Evolutionary conservation across 2,888 invertebrate species (phyloP).

Genomic region (Andrena camellia): DNA sequence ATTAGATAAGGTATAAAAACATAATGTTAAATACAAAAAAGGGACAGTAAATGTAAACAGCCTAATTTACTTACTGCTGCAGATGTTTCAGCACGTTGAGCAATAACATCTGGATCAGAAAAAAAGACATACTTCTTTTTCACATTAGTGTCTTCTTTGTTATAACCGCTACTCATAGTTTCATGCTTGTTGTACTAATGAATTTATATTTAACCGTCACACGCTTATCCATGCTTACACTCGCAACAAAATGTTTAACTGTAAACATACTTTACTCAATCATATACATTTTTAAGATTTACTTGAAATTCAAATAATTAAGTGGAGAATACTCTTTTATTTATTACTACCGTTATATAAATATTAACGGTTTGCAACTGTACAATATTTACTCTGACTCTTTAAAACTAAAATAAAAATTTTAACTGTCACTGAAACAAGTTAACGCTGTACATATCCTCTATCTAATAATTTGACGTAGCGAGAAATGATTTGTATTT

Average conservation of each 20-base stretch:
- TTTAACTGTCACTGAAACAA: not conserved
- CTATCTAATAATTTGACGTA: not conserved
- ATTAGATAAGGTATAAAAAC: not conserved
- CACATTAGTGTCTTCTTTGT: constrained; percentile 70
- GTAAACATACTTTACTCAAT: constrained; percentile 11
- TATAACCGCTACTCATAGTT: constrained; percentile 76
- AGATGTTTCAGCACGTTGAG: constrained; percentile 74
- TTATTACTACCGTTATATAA: not conserved
- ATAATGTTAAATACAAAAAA: not conserved
- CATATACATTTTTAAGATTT: not conserved
- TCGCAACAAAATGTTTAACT: constrained; percentile 18
- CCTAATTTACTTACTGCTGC: constrained; percentile 73
- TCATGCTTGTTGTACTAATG: constrained; percentile 42
- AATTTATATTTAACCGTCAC: constrained; percentile 14
- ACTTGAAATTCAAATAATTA: not conserved
- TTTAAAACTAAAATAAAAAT: not conserved
- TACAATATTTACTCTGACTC: not conserved
- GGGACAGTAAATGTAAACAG: constrained; percentile 7
- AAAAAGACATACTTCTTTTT: constrained; percentile 80
- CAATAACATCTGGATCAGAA: constrained; percentile 76
- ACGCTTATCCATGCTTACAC: constrained; percentile 38
- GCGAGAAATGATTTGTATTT: not conserved
- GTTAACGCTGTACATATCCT: not conserved
- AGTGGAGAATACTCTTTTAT: not conserved
- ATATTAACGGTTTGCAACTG: not conserved